Evolutionary conservation across 2,888 invertebrate genomes (phyloP).

Genomic region (Eristalis tenax): DNA sequence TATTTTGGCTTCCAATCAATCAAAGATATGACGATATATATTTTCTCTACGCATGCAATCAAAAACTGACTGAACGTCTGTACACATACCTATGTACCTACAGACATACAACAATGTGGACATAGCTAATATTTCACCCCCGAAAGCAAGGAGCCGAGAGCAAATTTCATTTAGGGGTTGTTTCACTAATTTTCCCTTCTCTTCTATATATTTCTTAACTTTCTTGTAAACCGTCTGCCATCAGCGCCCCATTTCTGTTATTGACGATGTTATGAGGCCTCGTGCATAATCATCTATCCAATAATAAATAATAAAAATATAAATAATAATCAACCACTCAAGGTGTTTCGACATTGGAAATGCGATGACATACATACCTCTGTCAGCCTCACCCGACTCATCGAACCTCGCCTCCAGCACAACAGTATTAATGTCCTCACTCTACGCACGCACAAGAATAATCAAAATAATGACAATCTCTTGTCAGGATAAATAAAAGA

Average conservation of each 20-base stretch:
- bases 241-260: conserved; percentile 26
- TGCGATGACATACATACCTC: conserved; percentile 38
- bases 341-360: conserved; percentile 58
- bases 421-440: conserved; percentile 42
- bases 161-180: conserved; percentile 44
- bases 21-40: conserved; percentile 38
- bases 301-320: conserved; percentile 51
- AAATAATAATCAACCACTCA: conserved; percentile 53
- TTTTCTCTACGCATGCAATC: conserved; percentile 12
- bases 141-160: not conserved
- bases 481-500: conserved; percentile 22
- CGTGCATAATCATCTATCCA: conserved; percentile 25
- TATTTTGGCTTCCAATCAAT: conserved; percentile 68
- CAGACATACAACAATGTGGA: not conserved
- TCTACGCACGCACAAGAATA: conserved; percentile 58
- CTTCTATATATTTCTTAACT: conserved; percentile 2
- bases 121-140: conserved; percentile 43
- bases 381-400: conserved; percentile 1
- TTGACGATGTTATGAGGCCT: conserved; percentile 52
- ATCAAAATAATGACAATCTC: conserved; percentile 61
- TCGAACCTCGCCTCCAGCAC: conserved; percentile 1
- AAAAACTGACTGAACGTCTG: not conserved
- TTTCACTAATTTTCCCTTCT: conserved; percentile 45
- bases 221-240: conserved; percentile 5
- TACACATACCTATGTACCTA: not conserved